Conservation (phyloP, 2,888 invertebrate species). For the Chymomyza caudatula region DNA sequence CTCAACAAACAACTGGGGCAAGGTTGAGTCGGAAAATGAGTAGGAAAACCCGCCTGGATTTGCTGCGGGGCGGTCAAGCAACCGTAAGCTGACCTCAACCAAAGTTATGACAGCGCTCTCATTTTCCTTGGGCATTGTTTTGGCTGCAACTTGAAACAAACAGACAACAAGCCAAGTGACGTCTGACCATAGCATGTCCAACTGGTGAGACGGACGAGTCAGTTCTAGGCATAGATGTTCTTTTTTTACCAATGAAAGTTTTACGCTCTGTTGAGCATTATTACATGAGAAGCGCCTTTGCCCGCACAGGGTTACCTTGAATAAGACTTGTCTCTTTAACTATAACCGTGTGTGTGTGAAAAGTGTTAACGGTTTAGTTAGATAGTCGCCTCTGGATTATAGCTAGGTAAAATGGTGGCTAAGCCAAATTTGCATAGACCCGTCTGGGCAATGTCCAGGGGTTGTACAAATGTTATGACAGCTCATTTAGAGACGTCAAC, state of each 20-base stretch:
- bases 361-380: conserved; percentile 51
- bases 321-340: not conserved
- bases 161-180: not conserved
- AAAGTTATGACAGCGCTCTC: not conserved
- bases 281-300: conserved; percentile 41
- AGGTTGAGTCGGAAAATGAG: not conserved
- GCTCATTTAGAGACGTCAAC: conserved; percentile 58
- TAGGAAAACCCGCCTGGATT: not conserved
- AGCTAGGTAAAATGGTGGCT: not conserved
- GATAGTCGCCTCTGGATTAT: conserved; percentile 15
- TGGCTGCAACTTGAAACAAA: not conserved
- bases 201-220: not conserved
- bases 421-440: conserved; percentile 24
- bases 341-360: not conserved
- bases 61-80: not conserved
- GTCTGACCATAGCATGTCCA: too few relatives aligned
- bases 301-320: too few relatives aligned
- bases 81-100: not conserved
- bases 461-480: conserved; percentile 52
- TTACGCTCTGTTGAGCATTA: conserved; percentile 49
- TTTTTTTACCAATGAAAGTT: too few relatives aligned
- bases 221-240: too few relatives aligned
- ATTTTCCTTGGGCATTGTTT: conserved; percentile 35
- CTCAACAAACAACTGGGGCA: not conserved
- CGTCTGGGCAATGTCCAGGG: not conserved